Evolutionary conservation across 2,888 invertebrate species (phyloP).

Genomic region (Orchestes rusci): DNA sequence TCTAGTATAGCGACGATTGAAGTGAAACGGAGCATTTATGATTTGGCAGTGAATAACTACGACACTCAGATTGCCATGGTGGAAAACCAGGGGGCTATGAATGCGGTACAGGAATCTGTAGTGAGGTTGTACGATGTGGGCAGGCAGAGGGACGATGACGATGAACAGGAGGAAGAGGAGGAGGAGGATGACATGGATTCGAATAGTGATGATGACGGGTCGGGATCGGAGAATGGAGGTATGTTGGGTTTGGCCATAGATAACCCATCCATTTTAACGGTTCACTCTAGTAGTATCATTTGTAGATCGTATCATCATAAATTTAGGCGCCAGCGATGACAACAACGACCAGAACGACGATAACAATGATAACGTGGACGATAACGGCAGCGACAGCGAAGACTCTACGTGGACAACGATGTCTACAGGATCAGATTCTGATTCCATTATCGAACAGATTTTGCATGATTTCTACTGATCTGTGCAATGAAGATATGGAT

Average conservation of each 20-base stretch:
- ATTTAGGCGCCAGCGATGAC: conserved; percentile 41
- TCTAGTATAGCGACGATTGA: conserved; percentile 93
- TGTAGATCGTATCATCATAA: conserved; percentile 33
- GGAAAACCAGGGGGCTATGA: conserved; percentile 73
- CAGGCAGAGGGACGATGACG: conserved; percentile 76
- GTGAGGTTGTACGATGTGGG: conserved; percentile 92
- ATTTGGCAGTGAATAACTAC: conserved; percentile 72
- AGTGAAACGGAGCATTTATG: conserved; percentile 83
- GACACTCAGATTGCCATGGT: conserved; percentile 87
- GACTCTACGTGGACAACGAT: conserved; percentile 28
- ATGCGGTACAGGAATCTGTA: conserved; percentile 80
- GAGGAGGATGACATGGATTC: conserved; percentile 50
- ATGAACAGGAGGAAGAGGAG: conserved; percentile 70
- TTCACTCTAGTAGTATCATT: too few relatives aligned
- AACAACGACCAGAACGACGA: conserved; percentile 31
- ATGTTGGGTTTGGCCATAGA: too few relatives aligned
- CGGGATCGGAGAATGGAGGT: too few relatives aligned
- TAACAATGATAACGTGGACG: conserved; percentile 31
- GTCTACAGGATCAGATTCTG: conserved; percentile 25
- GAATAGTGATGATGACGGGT: conserved; percentile 56
- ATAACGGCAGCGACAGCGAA: conserved; percentile 27
- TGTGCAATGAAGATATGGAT: too few relatives aligned
- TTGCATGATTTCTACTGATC: conserved; percentile 21
- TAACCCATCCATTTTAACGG: too few relatives aligned
- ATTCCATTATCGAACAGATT: conserved; percentile 23